phyloP scores from a whole-genome alignment of 37 sponge, comb jelly and placozoan species.

The Haliclona indistincta region DNA sequence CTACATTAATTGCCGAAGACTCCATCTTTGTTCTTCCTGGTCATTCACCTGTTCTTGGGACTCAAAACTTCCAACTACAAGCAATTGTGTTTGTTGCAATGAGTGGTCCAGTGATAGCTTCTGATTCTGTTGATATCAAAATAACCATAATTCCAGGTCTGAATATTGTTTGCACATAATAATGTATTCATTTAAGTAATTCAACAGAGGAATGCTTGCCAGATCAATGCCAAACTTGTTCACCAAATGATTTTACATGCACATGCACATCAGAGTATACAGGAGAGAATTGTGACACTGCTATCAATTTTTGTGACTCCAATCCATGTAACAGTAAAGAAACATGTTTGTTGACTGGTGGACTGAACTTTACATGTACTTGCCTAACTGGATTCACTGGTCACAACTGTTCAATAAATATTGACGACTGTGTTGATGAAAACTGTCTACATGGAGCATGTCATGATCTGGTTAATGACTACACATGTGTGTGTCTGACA shows the following conservation, averaged over 20 bases:
- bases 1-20: too few relatives aligned
- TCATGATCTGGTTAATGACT: slow-evolving; percentile 2
- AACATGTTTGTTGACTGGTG: slow-evolving; percentile 10
- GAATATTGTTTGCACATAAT: slow-evolving; percentile 15
- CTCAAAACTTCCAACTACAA: too few relatives aligned
- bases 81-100: too few relatives aligned
- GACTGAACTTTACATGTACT: slow-evolving; percentile 2
- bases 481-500: slow-evolving; percentile 4
- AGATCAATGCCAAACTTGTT: slow-evolving; percentile 39
- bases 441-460: slow-evolving; percentile 35
- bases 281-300: slow-evolving; percentile 46
- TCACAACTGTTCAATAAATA: slow-evolving; percentile 3
- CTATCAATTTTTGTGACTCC: too few relatives aligned
- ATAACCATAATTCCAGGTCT: too few relatives aligned
- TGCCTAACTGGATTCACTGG: slow-evolving; percentile 23
- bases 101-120: too few relatives aligned
- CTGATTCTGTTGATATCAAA: slow-evolving; percentile 8
- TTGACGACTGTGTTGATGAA: background rate
- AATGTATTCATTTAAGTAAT: slow-evolving; percentile 9
- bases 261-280: slow-evolving; percentile 31
- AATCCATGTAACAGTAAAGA: slow-evolving; percentile 22
- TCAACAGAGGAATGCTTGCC: slow-evolving; percentile 5
- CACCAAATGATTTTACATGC: slow-evolving; percentile 22
- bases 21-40: too few relatives aligned
- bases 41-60: too few relatives aligned